Conservation (phyloP, 1,140 invertebrate genomes). For the Patella vulgata region DNA sequence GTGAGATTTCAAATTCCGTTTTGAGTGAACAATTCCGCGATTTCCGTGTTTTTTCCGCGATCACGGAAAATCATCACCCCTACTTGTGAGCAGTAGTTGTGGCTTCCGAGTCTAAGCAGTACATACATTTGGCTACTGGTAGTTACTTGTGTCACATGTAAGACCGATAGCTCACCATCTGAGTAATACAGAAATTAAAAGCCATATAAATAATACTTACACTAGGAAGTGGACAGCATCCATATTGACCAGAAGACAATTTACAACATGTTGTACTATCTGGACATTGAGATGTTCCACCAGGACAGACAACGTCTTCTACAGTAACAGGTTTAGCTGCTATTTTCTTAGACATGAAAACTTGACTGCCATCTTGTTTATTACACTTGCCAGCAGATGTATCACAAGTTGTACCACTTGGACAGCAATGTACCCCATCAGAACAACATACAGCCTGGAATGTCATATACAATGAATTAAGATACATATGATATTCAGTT, state of each 20-base stretch:
- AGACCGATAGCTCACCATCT: background rate
- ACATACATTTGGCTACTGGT: no score
- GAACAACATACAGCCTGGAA: slow-evolving; percentile 11
- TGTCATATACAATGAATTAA: background rate
- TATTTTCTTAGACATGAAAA: slow-evolving; percentile 29
- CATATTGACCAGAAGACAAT: slow-evolving; percentile 52
- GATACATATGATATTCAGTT: background rate
- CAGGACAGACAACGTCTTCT: slow-evolving; percentile 39
- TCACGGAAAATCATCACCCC: no score
- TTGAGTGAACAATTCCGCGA: no score
- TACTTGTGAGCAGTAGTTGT: no score
- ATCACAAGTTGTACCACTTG: slow-evolving; percentile 45
- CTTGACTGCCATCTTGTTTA: slow-evolving; percentile 7
- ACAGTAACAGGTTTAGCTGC: no score
- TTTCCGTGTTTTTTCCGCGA: no score
- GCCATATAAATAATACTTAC: no score
- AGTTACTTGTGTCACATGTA: no score
- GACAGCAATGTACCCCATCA: slow-evolving; percentile 46
- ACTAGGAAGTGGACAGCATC: slow-evolving; percentile 64
- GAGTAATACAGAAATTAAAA: slow-evolving; percentile 1
- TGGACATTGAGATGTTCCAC: slow-evolving; percentile 57
- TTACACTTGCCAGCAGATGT: slow-evolving; percentile 29
- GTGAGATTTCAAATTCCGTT: no score
- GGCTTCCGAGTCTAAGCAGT: no score
- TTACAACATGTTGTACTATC: slow-evolving; percentile 65